Conservation (phyloP, 2,113 vertebrate species). For the Dromaius novaehollandiae region DNA sequence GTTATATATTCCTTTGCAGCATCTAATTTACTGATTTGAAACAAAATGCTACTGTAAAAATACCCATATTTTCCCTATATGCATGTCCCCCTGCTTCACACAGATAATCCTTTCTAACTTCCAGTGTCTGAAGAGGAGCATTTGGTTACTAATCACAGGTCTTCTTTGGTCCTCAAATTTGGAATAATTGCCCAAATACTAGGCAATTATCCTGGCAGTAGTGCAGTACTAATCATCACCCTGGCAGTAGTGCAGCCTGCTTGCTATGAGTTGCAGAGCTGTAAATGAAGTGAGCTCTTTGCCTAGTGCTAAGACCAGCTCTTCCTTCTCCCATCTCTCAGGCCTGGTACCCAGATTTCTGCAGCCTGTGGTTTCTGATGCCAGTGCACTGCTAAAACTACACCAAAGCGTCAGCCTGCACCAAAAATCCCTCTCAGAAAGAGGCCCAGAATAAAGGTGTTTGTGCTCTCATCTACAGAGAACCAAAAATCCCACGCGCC, state of each 20-base stretch:
- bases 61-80: background rate
- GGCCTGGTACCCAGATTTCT: background rate
- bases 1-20: background rate
- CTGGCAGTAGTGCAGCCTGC: background rate
- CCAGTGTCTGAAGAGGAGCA: background rate
- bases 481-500: background rate
- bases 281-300: rapidly evolving
- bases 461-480: background rate
- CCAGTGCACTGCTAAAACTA: background rate
- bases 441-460: background rate
- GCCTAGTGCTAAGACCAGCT: background rate
- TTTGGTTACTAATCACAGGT: background rate
- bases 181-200: background rate
- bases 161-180: background rate
- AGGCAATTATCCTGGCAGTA: too few relatives aligned
- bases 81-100: background rate
- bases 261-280: background rate
- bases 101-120: background rate
- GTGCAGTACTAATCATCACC: background rate
- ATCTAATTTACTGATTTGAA: background rate
- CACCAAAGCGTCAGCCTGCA: background rate
- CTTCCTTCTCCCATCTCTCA: background rate
- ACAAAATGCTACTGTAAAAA: background rate
- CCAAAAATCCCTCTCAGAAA: background rate
- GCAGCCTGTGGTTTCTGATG: background rate